Evolutionary conservation across 2,888 invertebrate genomes (phyloP), one percentile per base, ranked within the genome.

Genomic region (Resseliella maxima): DNA sequence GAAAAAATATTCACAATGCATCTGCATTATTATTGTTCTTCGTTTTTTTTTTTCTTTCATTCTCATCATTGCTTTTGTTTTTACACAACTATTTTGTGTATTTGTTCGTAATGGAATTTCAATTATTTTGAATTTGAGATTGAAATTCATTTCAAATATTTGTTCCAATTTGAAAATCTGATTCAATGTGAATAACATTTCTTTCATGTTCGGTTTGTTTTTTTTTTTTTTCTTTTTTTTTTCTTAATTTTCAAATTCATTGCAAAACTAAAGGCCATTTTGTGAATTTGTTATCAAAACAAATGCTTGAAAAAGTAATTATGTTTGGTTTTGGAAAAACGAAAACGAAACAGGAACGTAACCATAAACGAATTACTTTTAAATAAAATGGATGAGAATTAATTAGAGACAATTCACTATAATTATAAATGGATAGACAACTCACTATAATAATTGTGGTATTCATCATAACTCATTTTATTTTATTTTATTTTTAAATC

Each of bases 1-100:
- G 27, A 72, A 72, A n/a, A 72, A 72, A 72, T 72, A 72, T 72
- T 72, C 72, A 72, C 27, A 72, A 31, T 72, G 5, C 12, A 41
- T 41, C 12, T 41, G 5, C 41, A 41, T 41, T 41, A 5, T 41
- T 41, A 8, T 41, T 41, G 41, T 41, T 41, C 6, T 41, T 41
- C 41, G 12, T 24, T 18, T 2, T 18, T 50, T 24, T 59, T 59
- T 5, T 2, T 24, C 59, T 24, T 12, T 1, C 1, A 59, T 59
- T 27, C 72, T 72, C 31, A 72, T 72, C 72, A 72, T 2, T 72
- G 72, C 72, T n/a, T 50, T 50, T 50, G 46, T 50, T 50, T 50
- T 50, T 8, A 15, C 18, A 15, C 8, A 50, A 50, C 46, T 50
- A 8, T 24, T 10, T 3, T 24, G 15, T 2, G 50, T 50, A 50